Evolutionary conservation across 2,888 invertebrate species (phyloP).

Genomic region (Dryococelus australis): DNA sequence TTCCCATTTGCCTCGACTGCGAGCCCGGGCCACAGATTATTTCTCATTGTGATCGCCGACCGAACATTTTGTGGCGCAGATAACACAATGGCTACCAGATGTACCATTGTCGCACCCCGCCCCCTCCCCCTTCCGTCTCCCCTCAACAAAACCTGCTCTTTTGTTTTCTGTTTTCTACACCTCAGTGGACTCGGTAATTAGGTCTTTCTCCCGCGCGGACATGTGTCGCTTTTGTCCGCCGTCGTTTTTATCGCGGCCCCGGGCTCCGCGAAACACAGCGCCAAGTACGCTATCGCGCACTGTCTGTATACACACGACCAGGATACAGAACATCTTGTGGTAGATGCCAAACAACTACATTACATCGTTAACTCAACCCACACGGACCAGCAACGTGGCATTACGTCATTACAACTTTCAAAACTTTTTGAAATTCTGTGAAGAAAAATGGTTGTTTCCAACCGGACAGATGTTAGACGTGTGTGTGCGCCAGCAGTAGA

Average conservation of each 20-base stretch:
- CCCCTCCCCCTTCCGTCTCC: neutral
- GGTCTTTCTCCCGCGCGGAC: neutral
- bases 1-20: neutral
- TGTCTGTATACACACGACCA: no score
- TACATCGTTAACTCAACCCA: no score
- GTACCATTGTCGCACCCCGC: neutral
- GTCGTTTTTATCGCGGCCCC: neutral
- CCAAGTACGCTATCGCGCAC: neutral
- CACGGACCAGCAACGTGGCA: no score
- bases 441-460: no score
- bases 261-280: neutral
- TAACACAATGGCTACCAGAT: constrained; percentile 25
- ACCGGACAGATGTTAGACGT: no score
- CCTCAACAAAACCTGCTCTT: neutral
- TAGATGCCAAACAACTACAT: no score
- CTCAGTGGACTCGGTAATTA: constrained; percentile 28
- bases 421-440: no score
- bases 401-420: no score
- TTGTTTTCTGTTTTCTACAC: constrained; percentile 22
- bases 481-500: no score
- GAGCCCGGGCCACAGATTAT: neutral
- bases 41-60: neutral
- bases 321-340: no score
- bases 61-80: constrained; percentile 3
- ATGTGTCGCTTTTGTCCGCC: neutral